Evolutionary conservation across 2,888 invertebrate genomes (phyloP).

Genomic region (Scaptodrosophila latifasciaeformis): DNA sequence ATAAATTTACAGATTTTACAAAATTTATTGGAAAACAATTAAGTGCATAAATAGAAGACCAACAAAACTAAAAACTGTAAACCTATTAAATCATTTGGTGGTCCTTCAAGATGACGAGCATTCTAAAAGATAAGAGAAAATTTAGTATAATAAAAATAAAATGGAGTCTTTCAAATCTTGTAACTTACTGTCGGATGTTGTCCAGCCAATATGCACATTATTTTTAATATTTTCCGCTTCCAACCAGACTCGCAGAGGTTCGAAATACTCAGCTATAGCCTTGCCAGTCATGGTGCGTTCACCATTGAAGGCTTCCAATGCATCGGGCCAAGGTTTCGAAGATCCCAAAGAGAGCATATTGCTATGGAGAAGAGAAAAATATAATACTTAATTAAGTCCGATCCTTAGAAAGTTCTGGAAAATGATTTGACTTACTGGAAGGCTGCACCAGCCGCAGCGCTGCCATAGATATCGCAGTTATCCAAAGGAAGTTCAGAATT

Average conservation of each 20-base stretch:
- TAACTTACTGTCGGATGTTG: constrained; percentile 71
- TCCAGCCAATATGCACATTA: constrained; percentile 81
- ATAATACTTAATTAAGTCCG: constrained; percentile 4
- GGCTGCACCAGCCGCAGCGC: constrained; percentile 84
- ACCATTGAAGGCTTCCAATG: constrained; percentile 87
- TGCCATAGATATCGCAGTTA: constrained; percentile 90
- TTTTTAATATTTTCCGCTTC: constrained; percentile 83
- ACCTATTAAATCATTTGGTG: no score
- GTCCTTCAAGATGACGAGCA: constrained; percentile 40
- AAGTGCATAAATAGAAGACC: no score
- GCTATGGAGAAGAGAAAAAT: no score
- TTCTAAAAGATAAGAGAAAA: constrained; percentile 32
- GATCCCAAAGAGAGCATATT: constrained; percentile 84
- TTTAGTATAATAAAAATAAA: background rate
- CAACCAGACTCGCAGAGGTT: constrained; percentile 85
- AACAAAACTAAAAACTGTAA: no score
- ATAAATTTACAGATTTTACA: no score
- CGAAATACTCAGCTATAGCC: constrained; percentile 87
- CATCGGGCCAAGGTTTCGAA: constrained; percentile 89
- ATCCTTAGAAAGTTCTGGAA: constrained; percentile 4
- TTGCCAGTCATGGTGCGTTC: constrained; percentile 84
- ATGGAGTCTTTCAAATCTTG: no score
- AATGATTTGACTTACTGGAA: constrained; percentile 76
- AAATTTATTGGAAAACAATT: no score
- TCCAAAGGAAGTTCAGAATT: constrained; percentile 83